Percentiles rank a stretch among this genome's conserved stretches.
Evolutionary conservation across 2,113 vertebrate genomes (phyloP).

Genomic region (Pardalotus punctatus): DNA sequence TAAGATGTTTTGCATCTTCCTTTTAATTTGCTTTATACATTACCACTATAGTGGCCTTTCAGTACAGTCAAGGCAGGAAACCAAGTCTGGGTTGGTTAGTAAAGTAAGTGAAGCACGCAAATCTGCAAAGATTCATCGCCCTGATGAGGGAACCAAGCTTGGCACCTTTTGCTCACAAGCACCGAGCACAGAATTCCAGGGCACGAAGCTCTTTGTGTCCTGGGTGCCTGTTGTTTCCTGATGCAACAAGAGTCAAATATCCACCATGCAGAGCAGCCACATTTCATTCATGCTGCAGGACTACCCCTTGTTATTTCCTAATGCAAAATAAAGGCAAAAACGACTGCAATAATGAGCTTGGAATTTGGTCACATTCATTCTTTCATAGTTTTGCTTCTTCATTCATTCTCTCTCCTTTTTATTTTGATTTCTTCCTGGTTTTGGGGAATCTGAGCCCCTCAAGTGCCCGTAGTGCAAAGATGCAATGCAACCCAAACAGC

Average conservation of each 20-base stretch:
- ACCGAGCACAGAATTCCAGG: not conserved
- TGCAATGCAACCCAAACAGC: not conserved
- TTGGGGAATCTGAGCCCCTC: not conserved
- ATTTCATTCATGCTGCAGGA: not conserved
- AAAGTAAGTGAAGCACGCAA: not conserved
- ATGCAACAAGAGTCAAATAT: not conserved
- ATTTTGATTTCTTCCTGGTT: not conserved
- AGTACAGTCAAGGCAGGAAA: not conserved
- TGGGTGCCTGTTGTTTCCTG: not conserved
- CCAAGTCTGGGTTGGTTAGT: not conserved
- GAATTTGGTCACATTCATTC: not conserved
- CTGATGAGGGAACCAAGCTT: not conserved
- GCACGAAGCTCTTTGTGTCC: not conserved
- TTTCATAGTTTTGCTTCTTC: not conserved
- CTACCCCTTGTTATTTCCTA: not conserved
- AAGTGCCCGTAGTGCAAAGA: accelerated
- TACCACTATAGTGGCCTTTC: not conserved
- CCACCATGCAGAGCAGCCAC: not conserved
- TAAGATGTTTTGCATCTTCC: not conserved
- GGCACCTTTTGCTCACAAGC: not conserved
- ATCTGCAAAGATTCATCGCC: not conserved
- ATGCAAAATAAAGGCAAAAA: not conserved
- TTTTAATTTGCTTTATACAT: not conserved
- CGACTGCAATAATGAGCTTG: not conserved
- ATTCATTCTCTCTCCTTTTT: not conserved